Evolutionary conservation across 2,888 invertebrate genomes (phyloP).

Genomic region (Pristionchus exspectatus): DNA sequence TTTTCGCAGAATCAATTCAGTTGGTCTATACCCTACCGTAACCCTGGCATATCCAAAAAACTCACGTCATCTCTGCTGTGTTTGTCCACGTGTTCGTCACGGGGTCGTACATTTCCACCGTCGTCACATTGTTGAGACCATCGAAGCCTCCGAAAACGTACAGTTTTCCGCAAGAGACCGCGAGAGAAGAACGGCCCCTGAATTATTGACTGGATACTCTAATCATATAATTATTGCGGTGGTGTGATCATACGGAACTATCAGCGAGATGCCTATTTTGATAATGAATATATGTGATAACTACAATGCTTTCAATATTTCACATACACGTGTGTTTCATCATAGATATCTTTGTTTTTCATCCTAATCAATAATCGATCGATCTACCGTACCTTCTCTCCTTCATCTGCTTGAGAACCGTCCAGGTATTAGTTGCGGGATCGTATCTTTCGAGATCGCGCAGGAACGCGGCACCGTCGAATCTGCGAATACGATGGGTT

Average conservation of each 20-base stretch:
- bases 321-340: neutral
- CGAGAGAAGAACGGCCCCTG: slow-evolving; percentile 70
- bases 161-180: slow-evolving; percentile 67
- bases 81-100: slow-evolving; percentile 80
- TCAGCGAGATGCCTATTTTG: too few species aligned
- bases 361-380: too few species aligned
- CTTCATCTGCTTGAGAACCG: slow-evolving; percentile 88
- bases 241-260: too few species aligned
- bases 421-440: slow-evolving; percentile 83
- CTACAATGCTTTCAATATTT: too few species aligned
- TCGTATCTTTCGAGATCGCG: slow-evolving; percentile 85
- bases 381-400: slow-evolving; percentile 82
- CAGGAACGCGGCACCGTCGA: slow-evolving; percentile 89
- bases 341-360: neutral
- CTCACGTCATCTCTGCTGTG: slow-evolving; percentile 79
- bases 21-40: neutral
- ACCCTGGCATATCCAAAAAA: neutral
- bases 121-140: slow-evolving; percentile 88
- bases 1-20: neutral
- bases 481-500: slow-evolving; percentile 81
- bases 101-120: slow-evolving; percentile 89
- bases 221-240: neutral
- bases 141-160: slow-evolving; percentile 76
- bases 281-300: too few species aligned
- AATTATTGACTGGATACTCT: neutral